These are phyloP conservation scores for Drosophila athabasca DNA, from an alignment of 1,140 invertebrate species.

Conservation along the genomic window DNA sequence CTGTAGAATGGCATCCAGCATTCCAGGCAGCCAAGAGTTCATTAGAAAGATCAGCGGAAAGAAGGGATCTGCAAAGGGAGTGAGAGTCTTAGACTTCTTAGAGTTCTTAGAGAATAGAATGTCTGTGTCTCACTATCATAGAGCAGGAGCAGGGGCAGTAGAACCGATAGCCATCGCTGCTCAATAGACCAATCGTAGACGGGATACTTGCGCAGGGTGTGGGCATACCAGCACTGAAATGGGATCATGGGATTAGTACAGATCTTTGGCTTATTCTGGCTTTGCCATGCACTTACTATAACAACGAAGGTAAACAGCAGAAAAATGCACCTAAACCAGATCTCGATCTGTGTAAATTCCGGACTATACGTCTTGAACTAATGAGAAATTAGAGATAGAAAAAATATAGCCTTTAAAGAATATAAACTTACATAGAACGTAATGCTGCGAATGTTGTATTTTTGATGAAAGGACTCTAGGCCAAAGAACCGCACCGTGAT, in stretches of 20 bases:
- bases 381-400: slow-evolving; percentile 33
- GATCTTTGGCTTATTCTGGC: slow-evolving; percentile 24
- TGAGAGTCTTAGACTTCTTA: too few relatives aligned
- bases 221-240: slow-evolving; percentile 94
- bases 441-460: slow-evolving; percentile 93
- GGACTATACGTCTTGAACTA: slow-evolving; percentile 98
- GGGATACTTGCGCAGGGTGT: slow-evolving; percentile 93
- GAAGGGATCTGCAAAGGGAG: slow-evolving; percentile 90
- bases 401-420: not conserved
- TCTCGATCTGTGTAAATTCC: slow-evolving; percentile 97
- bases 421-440: slow-evolving; percentile 92
- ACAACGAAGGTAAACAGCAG: slow-evolving; percentile 93
- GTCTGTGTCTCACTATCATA: slow-evolving; percentile 92
- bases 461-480: slow-evolving; percentile 91
- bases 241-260: slow-evolving; percentile 30
- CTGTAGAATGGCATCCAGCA: slow-evolving; percentile 95
- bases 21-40: slow-evolving; percentile 94
- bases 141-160: slow-evolving; percentile 94
- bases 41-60: slow-evolving; percentile 96
- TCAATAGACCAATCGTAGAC: slow-evolving; percentile 98
- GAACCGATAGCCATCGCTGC: slow-evolving; percentile 96
- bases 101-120: too few relatives aligned
- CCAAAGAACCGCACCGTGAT: slow-evolving; percentile 93
- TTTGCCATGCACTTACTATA: slow-evolving; percentile 88
- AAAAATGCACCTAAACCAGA: slow-evolving; percentile 98